These are phyloP conservation scores for Tetanocera ferruginea DNA, from an alignment of 2,888 invertebrate species.

Conservation along the genomic window DNA sequence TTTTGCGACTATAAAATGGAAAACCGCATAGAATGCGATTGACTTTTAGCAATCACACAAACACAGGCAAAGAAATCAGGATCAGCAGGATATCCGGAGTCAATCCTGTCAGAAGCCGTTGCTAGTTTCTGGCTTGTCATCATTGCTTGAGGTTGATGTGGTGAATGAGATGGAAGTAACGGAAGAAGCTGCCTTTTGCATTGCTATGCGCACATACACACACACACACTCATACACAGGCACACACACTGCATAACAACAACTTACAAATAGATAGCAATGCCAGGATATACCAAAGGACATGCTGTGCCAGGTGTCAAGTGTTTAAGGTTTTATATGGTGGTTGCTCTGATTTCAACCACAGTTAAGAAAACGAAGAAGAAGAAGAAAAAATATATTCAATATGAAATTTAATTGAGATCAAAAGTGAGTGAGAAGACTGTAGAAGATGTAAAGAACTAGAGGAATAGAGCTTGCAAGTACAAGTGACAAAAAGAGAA, in stretches of 20 bases:
- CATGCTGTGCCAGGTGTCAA: constrained; percentile 20
- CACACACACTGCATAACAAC: not conserved
- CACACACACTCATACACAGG: too few species aligned
- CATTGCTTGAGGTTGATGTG: not conserved
- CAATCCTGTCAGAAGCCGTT: constrained; percentile 6
- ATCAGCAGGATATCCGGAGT: constrained; percentile 4
- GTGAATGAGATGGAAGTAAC: not conserved
- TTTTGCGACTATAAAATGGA: not conserved
- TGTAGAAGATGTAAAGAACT: not conserved
- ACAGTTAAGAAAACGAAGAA: not conserved
- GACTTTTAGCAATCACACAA: constrained; percentile 7
- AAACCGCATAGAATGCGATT: constrained; percentile 29
- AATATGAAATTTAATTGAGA: constrained; percentile 19
- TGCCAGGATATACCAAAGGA: not conserved
- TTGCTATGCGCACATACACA: not conserved
- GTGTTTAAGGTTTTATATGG: constrained; percentile 21
- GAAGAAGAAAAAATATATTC: not conserved
- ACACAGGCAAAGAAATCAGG: not conserved
- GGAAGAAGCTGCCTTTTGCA: constrained; percentile 8
- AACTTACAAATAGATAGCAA: too few species aligned
- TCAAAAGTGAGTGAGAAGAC: not conserved
- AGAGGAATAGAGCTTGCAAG: not conserved
- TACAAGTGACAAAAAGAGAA: not conserved
- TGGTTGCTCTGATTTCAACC: constrained; percentile 28
- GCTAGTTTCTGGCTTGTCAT: not conserved